Conservation (phyloP, 2,113 vertebrate species). For the Capra hircus region DNA sequence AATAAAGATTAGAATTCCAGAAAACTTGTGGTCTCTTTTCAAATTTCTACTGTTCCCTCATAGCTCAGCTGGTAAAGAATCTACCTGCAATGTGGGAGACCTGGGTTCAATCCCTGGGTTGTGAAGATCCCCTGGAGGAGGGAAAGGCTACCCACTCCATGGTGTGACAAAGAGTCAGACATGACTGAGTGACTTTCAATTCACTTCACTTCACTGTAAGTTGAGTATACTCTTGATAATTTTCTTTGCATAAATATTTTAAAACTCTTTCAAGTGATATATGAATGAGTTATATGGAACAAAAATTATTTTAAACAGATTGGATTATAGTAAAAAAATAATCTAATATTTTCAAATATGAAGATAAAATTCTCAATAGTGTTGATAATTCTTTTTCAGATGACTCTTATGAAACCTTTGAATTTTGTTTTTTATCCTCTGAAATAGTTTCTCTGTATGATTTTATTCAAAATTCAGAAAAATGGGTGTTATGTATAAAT, state of each 20-base stretch:
- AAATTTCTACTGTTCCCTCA: neutral
- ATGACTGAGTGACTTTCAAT: neutral
- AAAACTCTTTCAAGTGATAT: neutral
- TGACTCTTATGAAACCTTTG: neutral
- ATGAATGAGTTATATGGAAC: neutral
- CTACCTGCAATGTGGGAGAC: accelerated
- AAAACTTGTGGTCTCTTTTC: neutral
- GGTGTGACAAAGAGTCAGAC: neutral
- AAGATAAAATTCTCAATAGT: neutral
- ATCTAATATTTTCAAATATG: neutral
- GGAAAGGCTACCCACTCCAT: neutral
- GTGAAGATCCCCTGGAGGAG: neutral
- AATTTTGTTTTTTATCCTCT: neutral
- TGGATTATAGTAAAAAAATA: neutral
- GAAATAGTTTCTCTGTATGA: neutral
- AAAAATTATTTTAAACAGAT: neutral
- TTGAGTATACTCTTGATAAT: neutral
- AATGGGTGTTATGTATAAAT: neutral
- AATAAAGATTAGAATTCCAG: neutral
- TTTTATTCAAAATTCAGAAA: neutral
- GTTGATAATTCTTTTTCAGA: neutral
- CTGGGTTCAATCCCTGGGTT: neutral
- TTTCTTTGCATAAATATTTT: neutral
- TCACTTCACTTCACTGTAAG: neutral
- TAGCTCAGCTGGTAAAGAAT: neutral